Percentiles rank a stretch among this genome's conserved stretches.
Conservation (phyloP, 2,113 vertebrate species). For the Amphiprion ocellaris region DNA sequence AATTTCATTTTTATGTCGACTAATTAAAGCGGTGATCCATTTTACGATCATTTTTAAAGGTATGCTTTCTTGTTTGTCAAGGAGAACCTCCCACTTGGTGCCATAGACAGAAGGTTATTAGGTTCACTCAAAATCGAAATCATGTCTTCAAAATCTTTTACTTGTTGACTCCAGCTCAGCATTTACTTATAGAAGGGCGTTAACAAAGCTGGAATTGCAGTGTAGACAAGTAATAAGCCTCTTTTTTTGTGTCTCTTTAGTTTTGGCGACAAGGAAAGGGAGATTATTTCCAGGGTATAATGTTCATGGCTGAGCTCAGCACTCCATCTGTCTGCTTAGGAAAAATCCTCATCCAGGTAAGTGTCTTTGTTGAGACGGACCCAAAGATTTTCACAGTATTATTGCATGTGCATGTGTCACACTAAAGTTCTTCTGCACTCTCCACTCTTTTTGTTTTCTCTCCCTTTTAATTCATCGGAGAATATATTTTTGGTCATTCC, state of each 20-base stretch:
- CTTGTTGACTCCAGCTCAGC: not conserved
- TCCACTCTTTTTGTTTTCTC: conserved; percentile 15
- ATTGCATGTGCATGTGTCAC: conserved; percentile 56
- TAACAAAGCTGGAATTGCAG: conserved; percentile 12
- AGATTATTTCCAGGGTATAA: conserved; percentile 93
- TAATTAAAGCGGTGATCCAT: too few relatives aligned
- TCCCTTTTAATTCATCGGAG: conserved; percentile 41
- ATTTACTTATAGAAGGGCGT: not conserved
- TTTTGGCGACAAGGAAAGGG: conserved; percentile 92
- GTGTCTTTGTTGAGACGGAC: not conserved
- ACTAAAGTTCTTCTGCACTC: conserved; percentile 49
- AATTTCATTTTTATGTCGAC: not conserved
- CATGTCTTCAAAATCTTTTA: not conserved
- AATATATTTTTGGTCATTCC: conserved; percentile 46
- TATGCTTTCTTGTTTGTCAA: not conserved
- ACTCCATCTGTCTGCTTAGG: conserved; percentile 95
- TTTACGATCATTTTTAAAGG: not conserved
- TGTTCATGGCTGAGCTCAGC: conserved; percentile 95
- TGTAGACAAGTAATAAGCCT: conserved; percentile 12
- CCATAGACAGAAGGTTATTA: not conserved
- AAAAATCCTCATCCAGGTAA: conserved; percentile 95
- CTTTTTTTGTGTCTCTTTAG: conserved; percentile 70
- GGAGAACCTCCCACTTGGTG: not conserved
- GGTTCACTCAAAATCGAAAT: not conserved
- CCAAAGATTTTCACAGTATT: not conserved